Evolutionary conservation across 2,797 vertebrate species (phyloP).

Genomic region (Enteromius unitaeniatus): DNA sequence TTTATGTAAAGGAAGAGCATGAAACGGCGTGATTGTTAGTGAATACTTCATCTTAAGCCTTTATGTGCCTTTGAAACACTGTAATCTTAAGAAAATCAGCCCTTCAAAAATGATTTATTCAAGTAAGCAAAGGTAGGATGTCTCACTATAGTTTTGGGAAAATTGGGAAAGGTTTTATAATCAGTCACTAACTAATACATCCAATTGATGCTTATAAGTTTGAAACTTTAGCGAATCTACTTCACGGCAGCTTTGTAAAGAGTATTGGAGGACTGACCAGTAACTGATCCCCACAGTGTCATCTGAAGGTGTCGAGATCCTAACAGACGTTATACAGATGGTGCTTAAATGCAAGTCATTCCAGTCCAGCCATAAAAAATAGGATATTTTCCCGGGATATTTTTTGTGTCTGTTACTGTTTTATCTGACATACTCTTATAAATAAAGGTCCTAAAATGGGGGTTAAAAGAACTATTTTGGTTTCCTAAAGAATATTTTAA

Average conservation of each 20-base stretch:
- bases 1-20: constrained; percentile 25
- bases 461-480: neutral
- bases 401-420: neutral
- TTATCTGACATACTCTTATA: neutral
- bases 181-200: neutral
- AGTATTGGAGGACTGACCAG: neutral
- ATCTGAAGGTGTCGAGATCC: neutral
- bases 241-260: neutral
- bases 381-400: neutral
- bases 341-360: constrained; percentile 10
- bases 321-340: constrained; percentile 19
- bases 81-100: neutral
- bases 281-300: neutral
- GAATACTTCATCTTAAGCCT: constrained; percentile 9
- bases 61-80: neutral
- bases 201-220: neutral
- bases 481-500: neutral
- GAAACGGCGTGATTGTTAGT: constrained; percentile 6
- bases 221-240: neutral
- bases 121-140: neutral
- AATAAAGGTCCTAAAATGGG: neutral
- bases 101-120: neutral
- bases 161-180: neutral
- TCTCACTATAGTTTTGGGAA: neutral
- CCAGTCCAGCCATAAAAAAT: neutral